Base-by-base conservation (phyloP, 2,888 invertebrate genomes). In the Metellina segmentata region DNA sequence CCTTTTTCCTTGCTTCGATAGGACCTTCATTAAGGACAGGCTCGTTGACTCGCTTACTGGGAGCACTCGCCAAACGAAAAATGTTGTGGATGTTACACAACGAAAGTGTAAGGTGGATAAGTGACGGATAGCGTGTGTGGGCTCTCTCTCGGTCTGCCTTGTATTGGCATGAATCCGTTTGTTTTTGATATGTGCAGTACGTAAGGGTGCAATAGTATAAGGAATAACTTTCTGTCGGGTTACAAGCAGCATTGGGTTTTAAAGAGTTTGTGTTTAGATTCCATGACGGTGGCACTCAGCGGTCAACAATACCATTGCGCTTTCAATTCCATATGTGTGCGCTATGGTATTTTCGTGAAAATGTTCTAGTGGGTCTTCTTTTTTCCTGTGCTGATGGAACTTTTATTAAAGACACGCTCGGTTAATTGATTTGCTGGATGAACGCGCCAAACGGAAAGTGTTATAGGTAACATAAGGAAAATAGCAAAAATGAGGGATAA, bases 41-140 rank as follows among this genome's bases (percentile, higher is more conserved):
- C 49, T 77, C 77, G 52, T 77, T 77, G 77, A 51, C 51, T 77
- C 77, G 49, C 51, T 77, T 77, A 77, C 77, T 51, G 77, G 52
- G 34, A 49, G 52, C n/a, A 49, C 69, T 70, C 70, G 70, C 70
- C 20, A 82, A 51, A 72, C 71, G 51, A n/a, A n/a, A n/a, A n/a
- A 20, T n/a, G n/a, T n/a, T n/a, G n/a, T n/a, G n/a, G n/a, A n/a
- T n/a, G n/a, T n/a, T n/a, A n/a, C n/a, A n/a, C n/a, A n/a, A n/a
- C n/a, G 82, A 72, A 82, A 82, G 82, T 82, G 82, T 82, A 51
- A 72, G 82, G 71, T n/a, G 81, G 69, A 49, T 81, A 69, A 70
- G 81, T 82, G 71, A 82, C 79, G 61, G 52, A 11, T 77, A 51
- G 19, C 82, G 82, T 82, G 82, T 82, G 82, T 82, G 82, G 82